Evolutionary conservation across 1,140 invertebrate genomes (phyloP), one percentile per base, ranked within the genome.

Genomic region (Bombus soroeensis): DNA sequence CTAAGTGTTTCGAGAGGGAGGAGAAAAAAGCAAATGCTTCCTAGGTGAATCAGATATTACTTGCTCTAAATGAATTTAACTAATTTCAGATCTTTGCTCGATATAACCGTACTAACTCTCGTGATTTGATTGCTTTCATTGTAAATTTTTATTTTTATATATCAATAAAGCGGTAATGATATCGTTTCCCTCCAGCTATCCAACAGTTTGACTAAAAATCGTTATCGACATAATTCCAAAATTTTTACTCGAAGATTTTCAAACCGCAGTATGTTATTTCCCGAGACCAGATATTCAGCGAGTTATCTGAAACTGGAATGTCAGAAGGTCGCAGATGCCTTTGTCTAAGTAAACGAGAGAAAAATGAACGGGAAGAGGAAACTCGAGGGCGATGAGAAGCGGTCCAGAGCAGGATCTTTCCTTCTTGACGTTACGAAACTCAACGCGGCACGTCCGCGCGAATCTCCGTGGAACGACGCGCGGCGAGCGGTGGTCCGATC

Each of bases 401-500:
- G 59, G n/a, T 37, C 13, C 18, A 64, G 39, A 59, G 47, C 80
- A 81, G 81, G 81, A 82, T 90, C 89, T 85, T 76, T 88, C 77
- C 85, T 88, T 90, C 89, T 90, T 83, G 89, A 89, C 81, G 70
- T 82, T 82, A 84, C 86, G 73, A 90, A 81, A 87, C 79, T 64
- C 86, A 68, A 90, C 86, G 68, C 90, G 88, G 72, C 76, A 88
- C 79, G 86, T 90, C 89, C 89, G 89, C 86, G 89, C 88, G 47
- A 88, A 87, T 77, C 89, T 90, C 89, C 89, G 89, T 87, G 86
- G 92, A 91, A 84, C 90, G 88, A 91, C 89, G 93, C 91, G 89
- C 92, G 91, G 88, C 92, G 88, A 93, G 91, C 92, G 92, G 93
- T 94, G 92, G 94, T 93, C 94, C 91, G 94, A 95, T 95, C 95